Base-by-base conservation (phyloP, 1,140 invertebrate genomes). In the Microplitis mediator region DNA sequence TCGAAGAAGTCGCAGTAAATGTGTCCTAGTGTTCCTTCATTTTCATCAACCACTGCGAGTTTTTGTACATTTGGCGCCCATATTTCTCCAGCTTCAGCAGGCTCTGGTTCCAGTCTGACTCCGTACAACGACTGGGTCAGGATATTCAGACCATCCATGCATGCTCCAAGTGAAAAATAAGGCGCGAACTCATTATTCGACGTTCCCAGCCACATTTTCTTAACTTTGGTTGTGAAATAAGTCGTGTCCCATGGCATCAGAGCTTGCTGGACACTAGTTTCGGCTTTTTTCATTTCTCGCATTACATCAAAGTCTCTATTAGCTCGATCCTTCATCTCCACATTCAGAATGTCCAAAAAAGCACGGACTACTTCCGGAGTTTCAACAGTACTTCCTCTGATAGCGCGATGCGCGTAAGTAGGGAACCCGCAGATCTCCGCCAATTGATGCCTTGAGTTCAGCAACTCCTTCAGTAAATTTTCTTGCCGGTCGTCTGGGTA, bases 1-100 rank as follows among this genome's bases (percentile, higher is more conserved):
- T 96, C 93, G 84, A 95, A 99, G 81, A 99, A 94, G 88, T 99
- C 98, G 87, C 98, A 98, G 85, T 99, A 99, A 80, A 99, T 98
- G 80, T 97, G 91, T 0, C 98, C 98, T 5, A 99, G 86, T 16
- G 93, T 81, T 9, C 92, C 92, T 79, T 97, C 93, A 2, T 80
- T 89, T 72, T 93, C 91, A 79, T 97, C 92, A 9, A 92, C 89
- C 23, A 98, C 94, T 35, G 91, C 91, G 66, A 99, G 84, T 88
- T 99, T 99, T 78, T 96, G 93, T 31, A 99, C 92, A 85, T 97
- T 94, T 56, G 89, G 87, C 14, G 92, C 87, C 97, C 97, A 98
- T 1, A 91, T 87, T 87, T 98, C 97, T 5, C 95, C 94, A 82
- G 69, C 3, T 62, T 74, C 71, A 0, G 88, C 90, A 50, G 89